Evolutionary conservation across 2,888 invertebrate genomes (phyloP), one percentile per base, ranked within the genome.

Genomic region (Conus canariensis): DNA sequence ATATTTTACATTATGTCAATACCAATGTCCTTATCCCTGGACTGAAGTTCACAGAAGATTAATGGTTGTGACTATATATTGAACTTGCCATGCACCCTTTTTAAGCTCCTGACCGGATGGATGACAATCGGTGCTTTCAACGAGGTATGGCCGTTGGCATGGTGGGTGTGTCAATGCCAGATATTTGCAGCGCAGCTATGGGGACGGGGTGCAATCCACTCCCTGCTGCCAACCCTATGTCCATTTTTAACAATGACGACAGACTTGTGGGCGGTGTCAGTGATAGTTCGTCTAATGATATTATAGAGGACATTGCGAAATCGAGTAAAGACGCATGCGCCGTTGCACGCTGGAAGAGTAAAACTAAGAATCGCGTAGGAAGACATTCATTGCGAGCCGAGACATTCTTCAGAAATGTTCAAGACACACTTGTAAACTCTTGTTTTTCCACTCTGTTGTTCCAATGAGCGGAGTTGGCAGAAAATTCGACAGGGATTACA

Each of bases 401-500:
- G 30, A 74, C 60, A 74, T 74, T 16, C 64, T 58, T 87, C n/a
- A 74, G 87, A 87, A 87, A 74, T 74, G 87, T 58, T 87, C 87
- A 87, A 22, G 70, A 87, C n/a, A n/a, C n/a, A 19, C 12, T 87
- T 58, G 12, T 58, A 70, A 45, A 45, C 45, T 58, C 8, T 74
- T 19, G 87, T 25, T 10, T 87, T 74, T 56, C 12, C 22, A 45
- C 45, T 58, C 74, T 64, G 45, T 67, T 74, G 87, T 87, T 87
- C 74, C 58, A 87, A 87, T 87, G 87, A 87, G 87, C 74, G 87
- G 87, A 87, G 87, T 74, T 70, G 59, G 87, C 74, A 87, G 87
- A 14, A 70, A 87, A n/a, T 87, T 87, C 87, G 87, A 87, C 87
- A 87, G 74, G 74, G 87, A 87, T 74, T 56, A 87, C 56, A 22